These are phyloP conservation scores for Antheraea assamensis DNA, from an alignment of 2,888 invertebrate species.

Conservation along the genomic window DNA sequence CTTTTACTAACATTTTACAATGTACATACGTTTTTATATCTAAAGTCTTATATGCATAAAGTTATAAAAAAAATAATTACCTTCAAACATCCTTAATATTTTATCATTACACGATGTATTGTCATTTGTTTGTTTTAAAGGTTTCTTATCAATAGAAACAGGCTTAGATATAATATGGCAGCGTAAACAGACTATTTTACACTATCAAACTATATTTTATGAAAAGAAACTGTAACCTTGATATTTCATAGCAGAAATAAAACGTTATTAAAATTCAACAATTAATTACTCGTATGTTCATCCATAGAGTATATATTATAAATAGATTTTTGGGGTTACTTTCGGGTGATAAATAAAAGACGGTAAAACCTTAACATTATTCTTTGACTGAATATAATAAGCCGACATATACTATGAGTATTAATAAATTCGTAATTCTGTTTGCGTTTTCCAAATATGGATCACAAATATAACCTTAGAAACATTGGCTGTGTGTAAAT, in stretches of 20 bases:
- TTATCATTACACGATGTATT: neutral
- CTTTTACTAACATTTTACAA: neutral
- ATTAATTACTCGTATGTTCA: neutral
- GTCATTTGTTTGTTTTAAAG: neutral
- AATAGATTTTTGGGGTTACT: no score
- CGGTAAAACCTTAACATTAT: no score
- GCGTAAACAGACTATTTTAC: neutral
- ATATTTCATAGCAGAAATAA: neutral
- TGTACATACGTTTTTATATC: neutral
- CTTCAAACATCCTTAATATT: neutral
- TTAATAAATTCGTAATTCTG: no score
- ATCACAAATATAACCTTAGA: no score
- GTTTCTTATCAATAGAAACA: conserved; percentile 3
- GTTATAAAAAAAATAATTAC: neutral
- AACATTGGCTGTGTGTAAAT: no score
- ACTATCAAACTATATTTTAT: neutral
- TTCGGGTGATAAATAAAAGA: no score
- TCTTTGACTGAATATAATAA: no score
- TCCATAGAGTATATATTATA: neutral
- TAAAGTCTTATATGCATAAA: neutral
- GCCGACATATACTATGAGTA: no score
- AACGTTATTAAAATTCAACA: neutral
- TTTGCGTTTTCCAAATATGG: no score
- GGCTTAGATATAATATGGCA: neutral
- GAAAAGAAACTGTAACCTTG: neutral